Evolutionary conservation across 2,113 vertebrate species (phyloP).

Genomic region (Laticauda colubrina): DNA sequence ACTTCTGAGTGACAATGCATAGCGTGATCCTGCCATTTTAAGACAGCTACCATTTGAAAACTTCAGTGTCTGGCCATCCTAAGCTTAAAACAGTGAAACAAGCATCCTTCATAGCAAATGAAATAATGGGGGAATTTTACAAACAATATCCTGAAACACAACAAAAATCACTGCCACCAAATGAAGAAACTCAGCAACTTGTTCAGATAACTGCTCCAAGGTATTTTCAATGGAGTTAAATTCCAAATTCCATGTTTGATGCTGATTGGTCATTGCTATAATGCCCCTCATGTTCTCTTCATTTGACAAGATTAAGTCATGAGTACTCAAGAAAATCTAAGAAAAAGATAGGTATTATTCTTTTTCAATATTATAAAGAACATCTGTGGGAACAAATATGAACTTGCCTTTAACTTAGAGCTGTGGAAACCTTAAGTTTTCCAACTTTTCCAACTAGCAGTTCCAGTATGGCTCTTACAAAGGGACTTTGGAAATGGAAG

Average conservation of each 20-base stretch:
- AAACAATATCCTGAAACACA: neutral
- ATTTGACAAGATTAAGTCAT: neutral
- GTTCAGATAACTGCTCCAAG: neutral
- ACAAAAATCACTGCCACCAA: neutral
- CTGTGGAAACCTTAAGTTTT: neutral
- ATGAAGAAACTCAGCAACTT: neutral
- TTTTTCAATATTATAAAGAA: neutral
- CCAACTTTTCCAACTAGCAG: neutral
- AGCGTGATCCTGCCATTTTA: neutral
- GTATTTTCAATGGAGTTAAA: accelerated
- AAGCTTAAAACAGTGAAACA: neutral
- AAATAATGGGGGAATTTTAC: neutral
- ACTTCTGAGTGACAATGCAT: neutral
- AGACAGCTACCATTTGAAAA: neutral
- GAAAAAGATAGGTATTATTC: neutral
- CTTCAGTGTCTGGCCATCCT: neutral
- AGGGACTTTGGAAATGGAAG: neutral
- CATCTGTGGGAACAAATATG: neutral
- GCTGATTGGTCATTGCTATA: neutral
- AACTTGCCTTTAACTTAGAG: neutral
- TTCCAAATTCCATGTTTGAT: neutral
- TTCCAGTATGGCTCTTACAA: neutral
- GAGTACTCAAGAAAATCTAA: neutral
- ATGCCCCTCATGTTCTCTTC: neutral
- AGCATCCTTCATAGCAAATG: neutral